These are phyloP conservation scores for Hybognathus amarus DNA, from an alignment of 2,797 vertebrate genomes.

Conservation along the genomic window DNA sequence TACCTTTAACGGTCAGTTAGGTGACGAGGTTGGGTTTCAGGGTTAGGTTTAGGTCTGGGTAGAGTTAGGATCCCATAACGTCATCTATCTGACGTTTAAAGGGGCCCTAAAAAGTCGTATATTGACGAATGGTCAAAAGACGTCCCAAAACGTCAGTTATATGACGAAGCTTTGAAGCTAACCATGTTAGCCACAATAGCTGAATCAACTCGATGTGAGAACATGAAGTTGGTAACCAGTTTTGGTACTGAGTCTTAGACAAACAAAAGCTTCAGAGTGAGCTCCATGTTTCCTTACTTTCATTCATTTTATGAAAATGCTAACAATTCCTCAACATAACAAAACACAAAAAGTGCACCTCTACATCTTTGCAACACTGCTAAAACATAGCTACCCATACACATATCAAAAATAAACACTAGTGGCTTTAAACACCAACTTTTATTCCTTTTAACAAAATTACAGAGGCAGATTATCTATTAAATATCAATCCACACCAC, in stretches of 20 bases:
- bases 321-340: too few relatives aligned
- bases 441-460: neutral
- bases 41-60: too few relatives aligned
- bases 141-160: too few relatives aligned
- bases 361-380: neutral
- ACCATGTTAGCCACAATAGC: neutral
- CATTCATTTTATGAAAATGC: neutral
- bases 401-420: neutral
- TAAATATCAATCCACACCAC: too few relatives aligned
- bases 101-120: too few relatives aligned
- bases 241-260: constrained; percentile 27
- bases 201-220: neutral
- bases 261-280: constrained; percentile 29
- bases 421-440: neutral
- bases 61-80: too few relatives aligned
- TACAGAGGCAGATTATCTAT: too few relatives aligned
- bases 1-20: too few relatives aligned
- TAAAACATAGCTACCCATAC: neutral
- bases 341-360: neutral
- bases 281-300: neutral
- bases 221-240: neutral
- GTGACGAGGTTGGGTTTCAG: too few relatives aligned
- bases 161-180: constrained; percentile 10
- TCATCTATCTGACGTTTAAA: too few relatives aligned
- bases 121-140: too few relatives aligned